Conservation (phyloP, 2,888 invertebrate genomes). For the Fissipunctia ypsillon region DNA sequence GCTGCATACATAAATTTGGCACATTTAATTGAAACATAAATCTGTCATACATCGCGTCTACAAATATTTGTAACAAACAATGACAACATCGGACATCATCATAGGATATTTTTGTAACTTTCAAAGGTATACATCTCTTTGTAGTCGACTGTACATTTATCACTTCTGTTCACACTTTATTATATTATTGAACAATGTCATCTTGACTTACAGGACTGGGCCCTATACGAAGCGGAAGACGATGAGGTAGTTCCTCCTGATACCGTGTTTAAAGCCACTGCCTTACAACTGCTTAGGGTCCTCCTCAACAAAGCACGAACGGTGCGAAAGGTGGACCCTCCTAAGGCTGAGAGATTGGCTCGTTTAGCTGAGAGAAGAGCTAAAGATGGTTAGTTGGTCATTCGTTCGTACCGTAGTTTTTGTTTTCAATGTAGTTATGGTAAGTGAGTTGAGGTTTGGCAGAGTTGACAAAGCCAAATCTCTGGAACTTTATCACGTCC, state of each 20-base stretch:
- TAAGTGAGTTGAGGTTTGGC: not conserved
- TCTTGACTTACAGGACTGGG: constrained; percentile 75
- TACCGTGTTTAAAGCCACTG: constrained; percentile 85
- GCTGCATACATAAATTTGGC: too few relatives aligned
- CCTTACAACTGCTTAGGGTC: constrained; percentile 84
- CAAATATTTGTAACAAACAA: too few relatives aligned
- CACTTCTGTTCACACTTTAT: not conserved
- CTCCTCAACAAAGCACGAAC: constrained; percentile 81
- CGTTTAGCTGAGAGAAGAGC: constrained; percentile 89
- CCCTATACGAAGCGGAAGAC: constrained; percentile 76
- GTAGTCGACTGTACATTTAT: too few relatives aligned
- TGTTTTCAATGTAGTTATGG: not conserved
- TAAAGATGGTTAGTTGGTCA: constrained; percentile 81
- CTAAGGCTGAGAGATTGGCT: constrained; percentile 85
- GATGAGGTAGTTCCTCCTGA: constrained; percentile 71
- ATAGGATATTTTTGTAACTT: too few relatives aligned
- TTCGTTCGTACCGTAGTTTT: not conserved
- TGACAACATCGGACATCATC: too few relatives aligned
- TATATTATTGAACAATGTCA: not conserved
- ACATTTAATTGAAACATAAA: too few relatives aligned
- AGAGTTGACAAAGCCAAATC: not conserved
- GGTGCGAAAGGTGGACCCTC: constrained; percentile 78
- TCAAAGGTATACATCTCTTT: too few relatives aligned
- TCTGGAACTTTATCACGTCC: not conserved
- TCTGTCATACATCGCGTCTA: too few relatives aligned